A percentile compares a stretch with the other conserved stretches of the same genome.
These are phyloP conservation scores for Notarius lentiginosus DNA, from an alignment of 2,113 vertebrate species.

Conservation along the genomic window DNA sequence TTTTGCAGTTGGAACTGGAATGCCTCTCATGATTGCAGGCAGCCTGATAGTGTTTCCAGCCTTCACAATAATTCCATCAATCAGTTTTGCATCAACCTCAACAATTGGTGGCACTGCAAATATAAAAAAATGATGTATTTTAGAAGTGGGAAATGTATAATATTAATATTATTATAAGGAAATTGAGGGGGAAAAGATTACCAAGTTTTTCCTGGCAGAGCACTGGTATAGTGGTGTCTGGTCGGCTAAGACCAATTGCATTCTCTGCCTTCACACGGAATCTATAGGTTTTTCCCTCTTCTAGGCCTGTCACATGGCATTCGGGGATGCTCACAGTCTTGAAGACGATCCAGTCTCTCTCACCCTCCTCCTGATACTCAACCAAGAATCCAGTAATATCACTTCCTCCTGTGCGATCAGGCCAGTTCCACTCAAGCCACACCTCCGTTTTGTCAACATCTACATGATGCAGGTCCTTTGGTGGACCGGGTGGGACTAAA, in stretches of 20 bases:
- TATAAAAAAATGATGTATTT: constrained; percentile 13
- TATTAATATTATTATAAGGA: background rate
- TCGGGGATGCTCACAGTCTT: constrained; percentile 91
- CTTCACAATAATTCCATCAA: constrained; percentile 96
- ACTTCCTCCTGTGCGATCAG: constrained; percentile 95
- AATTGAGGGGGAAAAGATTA: constrained; percentile 59
- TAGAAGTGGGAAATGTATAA: background rate
- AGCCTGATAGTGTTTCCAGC: constrained; percentile 92
- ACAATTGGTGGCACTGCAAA: constrained; percentile 87
- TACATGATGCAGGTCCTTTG: constrained; percentile 91
- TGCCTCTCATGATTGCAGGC: constrained; percentile 94
- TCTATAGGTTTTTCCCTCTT: constrained; percentile 92
- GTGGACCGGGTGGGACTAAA: constrained; percentile 95
- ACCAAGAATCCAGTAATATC: constrained; percentile 96
- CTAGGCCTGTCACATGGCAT: constrained; percentile 89
- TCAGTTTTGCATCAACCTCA: constrained; percentile 92
- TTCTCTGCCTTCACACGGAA: constrained; percentile 97
- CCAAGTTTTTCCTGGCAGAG: constrained; percentile 96
- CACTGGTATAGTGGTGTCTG: constrained; percentile 94
- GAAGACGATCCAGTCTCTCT: constrained; percentile 89
- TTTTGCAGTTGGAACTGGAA: constrained; percentile 89
- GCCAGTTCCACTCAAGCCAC: constrained; percentile 93
- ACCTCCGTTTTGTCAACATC: constrained; percentile 97
- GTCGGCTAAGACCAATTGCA: constrained; percentile 88
- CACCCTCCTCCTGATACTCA: constrained; percentile 94